These are phyloP conservation scores for Agonopterix heracliana DNA, from an alignment of 2,888 invertebrate genomes.

Conservation along the genomic window DNA sequence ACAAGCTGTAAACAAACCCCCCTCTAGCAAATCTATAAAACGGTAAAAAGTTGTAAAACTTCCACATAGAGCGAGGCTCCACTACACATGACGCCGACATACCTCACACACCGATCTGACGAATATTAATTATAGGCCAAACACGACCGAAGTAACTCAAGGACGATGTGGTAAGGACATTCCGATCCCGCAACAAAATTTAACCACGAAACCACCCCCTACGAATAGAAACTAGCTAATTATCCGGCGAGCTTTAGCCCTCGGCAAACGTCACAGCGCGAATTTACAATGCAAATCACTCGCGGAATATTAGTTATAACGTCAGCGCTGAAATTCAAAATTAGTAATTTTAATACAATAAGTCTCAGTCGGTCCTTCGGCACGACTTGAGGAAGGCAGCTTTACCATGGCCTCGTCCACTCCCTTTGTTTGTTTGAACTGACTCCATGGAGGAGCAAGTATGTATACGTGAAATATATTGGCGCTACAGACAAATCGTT, in stretches of 20 bases:
- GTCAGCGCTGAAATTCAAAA: slow-evolving; percentile 71
- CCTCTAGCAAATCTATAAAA: slow-evolving; percentile 23
- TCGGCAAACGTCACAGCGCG: slow-evolving; percentile 61
- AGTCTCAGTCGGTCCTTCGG: slow-evolving; percentile 68
- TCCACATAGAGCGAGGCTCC: slow-evolving; percentile 26
- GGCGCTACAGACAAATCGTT: slow-evolving; percentile 37
- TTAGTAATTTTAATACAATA: slow-evolving; percentile 72
- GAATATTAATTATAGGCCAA: slow-evolving; percentile 34
- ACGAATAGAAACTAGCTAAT: slow-evolving; percentile 74
- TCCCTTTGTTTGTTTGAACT: slow-evolving; percentile 34
- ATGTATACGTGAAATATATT: slow-evolving; percentile 44
- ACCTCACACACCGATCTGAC: slow-evolving; percentile 24
- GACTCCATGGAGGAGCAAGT: slow-evolving; percentile 63
- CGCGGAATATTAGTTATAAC: slow-evolving; percentile 72
- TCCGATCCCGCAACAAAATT: slow-evolving; percentile 35
- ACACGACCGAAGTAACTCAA: slow-evolving; percentile 21
- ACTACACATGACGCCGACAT: slow-evolving; percentile 18
- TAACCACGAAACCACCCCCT: slow-evolving; percentile 29
- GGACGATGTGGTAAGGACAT: slow-evolving; percentile 52
- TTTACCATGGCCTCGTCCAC: slow-evolving; percentile 48
- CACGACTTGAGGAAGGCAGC: slow-evolving; percentile 62
- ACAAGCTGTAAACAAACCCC: slow-evolving; percentile 53
- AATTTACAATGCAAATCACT: slow-evolving; percentile 75
- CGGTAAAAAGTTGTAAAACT: slow-evolving; percentile 33
- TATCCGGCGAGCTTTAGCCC: slow-evolving; percentile 68